These are phyloP conservation scores for Poecile atricapillus DNA, from an alignment of 2,113 vertebrate genomes.

Conservation along the genomic window DNA sequence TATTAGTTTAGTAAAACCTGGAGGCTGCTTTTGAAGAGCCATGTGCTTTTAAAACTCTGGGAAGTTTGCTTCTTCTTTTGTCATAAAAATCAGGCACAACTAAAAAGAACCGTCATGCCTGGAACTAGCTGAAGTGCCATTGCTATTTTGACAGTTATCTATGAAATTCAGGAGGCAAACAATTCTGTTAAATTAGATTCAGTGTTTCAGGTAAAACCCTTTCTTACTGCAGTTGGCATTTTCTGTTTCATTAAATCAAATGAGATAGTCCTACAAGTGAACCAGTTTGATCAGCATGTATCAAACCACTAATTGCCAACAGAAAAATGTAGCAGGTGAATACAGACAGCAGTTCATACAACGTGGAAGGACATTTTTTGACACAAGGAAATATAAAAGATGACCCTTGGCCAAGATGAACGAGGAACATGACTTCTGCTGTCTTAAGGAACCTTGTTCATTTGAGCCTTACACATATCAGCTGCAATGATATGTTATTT, in stretches of 20 bases:
- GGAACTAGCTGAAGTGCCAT: not conserved
- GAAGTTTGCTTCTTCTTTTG: not conserved
- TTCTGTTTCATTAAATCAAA: not conserved
- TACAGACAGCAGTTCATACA: not conserved
- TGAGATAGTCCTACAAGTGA: not conserved
- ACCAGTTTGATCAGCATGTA: not conserved
- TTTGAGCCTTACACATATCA: not conserved
- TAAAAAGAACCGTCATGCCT: not conserved
- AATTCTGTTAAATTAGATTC: not conserved
- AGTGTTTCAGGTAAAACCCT: not conserved
- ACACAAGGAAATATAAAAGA: not conserved
- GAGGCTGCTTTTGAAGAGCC: not conserved
- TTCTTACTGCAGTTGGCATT: not conserved
- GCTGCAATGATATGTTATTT: not conserved
- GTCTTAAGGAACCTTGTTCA: not conserved
- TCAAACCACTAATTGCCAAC: not conserved
- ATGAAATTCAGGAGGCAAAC: not conserved
- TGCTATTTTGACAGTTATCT: not conserved
- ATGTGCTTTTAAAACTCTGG: not conserved
- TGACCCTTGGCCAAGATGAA: not conserved
- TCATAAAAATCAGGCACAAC: not conserved
- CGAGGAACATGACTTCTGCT: not conserved
- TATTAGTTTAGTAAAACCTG: not conserved
- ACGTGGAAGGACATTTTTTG: not conserved
- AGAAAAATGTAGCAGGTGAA: not conserved